Conservation (phyloP, 64 coral and sea anemone genomes). For the Stylophora pistillata region DNA sequence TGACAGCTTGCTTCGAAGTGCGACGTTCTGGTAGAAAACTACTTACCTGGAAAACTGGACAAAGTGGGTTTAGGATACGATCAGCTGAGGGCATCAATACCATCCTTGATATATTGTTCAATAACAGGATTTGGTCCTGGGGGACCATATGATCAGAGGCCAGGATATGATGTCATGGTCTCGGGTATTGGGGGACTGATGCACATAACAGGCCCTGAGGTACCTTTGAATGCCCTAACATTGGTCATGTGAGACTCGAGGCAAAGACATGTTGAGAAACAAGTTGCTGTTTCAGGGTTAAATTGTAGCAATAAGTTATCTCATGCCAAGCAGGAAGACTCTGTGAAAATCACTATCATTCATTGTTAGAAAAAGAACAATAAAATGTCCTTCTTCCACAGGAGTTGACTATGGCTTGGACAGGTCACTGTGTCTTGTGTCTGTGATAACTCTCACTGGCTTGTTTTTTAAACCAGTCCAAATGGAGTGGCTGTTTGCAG, state of each 20-base stretch:
- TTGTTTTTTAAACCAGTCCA: too few species aligned
- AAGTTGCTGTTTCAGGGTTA: too few species aligned
- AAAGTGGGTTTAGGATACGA: constrained; percentile 88
- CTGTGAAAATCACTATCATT: too few species aligned
- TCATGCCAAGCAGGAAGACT: too few species aligned
- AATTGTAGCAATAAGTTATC: too few species aligned
- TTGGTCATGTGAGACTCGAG: background rate
- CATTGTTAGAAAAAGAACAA: too few species aligned
- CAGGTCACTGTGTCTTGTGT: too few species aligned
- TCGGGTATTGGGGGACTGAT: constrained; percentile 88
- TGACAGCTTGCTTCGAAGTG: constrained; percentile 70
- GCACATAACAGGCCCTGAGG: constrained; percentile 94
- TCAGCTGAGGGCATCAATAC: constrained; percentile 33
- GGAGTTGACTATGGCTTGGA: too few species aligned
- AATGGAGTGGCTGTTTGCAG: too few species aligned
- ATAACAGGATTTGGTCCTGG: constrained; percentile 88
- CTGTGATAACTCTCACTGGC: too few species aligned
- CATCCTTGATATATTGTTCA: constrained; percentile 88
- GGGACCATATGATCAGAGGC: constrained; percentile 79
- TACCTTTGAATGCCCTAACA: background rate
- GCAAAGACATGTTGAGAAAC: too few species aligned
- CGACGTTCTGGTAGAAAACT: constrained; percentile 92
- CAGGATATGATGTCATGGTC: constrained; percentile 86
- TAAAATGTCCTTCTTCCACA: too few species aligned
- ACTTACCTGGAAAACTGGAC: constrained; percentile 87